Evolutionary conservation across 1,140 invertebrate genomes (phyloP), one percentile per base, ranked within the genome.

Genomic region (Sitobion miscanthi): DNA sequence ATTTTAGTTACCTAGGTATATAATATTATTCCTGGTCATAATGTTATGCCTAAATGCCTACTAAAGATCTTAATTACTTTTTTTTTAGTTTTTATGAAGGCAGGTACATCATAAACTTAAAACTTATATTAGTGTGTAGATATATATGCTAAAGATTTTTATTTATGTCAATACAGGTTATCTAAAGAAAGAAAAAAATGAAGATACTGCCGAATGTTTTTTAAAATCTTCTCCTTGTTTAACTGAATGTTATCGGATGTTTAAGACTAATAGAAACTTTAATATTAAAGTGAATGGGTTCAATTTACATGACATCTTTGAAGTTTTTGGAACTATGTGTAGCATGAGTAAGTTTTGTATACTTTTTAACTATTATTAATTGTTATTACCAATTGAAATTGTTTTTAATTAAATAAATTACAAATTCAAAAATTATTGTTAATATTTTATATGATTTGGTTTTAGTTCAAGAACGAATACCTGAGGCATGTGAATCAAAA

Each of bases 191-290:
- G 91, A 92, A 82, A 49, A 52, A 52, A 85, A 85, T 54, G 91
- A 92, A 49, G 77, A 85, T 0, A 45, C 35, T 38, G 91, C 91
- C 9, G 35, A 85, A 38, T 54, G 49, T 54, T 92, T 92, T 92
- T 85, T 92, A 54, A 85, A 85, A 85, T 83, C 91, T 1, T 85
- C 91, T 30, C 91, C 77, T 38, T 82, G 85, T 92, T 52, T 92
- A 38, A 92, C 30, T 38, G 91, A 92, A 92, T 92, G 91, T 85
- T 92, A 92, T 92, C 77, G 85, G n/a, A 92, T 92, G 77, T 92
- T 30, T 82, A 77, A 85, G 17, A n/a, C 11, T 54, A 92, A 92
- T 3, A 35, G 49, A 83, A 85, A 85, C 35, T 92, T 92, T 42
- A 92, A 92, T 42, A 49, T 25, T 35, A 92, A 92, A 54, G 77